phyloP scores from a whole-genome alignment of 2,113 vertebrate species.

The Pseudonaja textilis region DNA sequence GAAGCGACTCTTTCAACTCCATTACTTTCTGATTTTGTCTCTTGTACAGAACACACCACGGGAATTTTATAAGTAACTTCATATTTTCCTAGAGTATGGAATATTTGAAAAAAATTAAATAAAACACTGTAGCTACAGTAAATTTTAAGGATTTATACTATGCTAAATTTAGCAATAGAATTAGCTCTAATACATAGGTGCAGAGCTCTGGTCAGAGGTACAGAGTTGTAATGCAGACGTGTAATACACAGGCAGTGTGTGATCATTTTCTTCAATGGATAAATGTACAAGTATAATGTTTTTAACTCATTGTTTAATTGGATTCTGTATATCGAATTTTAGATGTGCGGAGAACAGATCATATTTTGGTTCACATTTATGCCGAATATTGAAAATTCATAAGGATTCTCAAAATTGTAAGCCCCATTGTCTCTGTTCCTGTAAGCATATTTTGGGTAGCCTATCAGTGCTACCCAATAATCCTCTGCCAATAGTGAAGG shows the following conservation, averaged over 20 bases:
- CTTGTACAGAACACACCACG: background rate
- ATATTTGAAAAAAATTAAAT: background rate
- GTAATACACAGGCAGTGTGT: background rate
- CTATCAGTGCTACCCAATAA: background rate
- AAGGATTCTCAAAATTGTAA: background rate
- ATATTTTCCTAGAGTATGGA: conserved; percentile 59
- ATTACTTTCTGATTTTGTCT: conserved; percentile 15
- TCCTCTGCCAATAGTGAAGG: background rate
- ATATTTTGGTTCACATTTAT: background rate
- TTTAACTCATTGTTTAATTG: background rate
- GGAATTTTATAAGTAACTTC: conserved; percentile 41
- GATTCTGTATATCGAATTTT: background rate
- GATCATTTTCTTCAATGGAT: background rate
- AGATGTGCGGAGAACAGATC: background rate
- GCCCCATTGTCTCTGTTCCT: background rate
- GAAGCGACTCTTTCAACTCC: background rate
- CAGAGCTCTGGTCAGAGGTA: background rate
- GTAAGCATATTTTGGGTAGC: background rate
- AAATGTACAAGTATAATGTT: background rate
- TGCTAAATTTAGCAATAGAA: background rate
- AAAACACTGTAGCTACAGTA: background rate
- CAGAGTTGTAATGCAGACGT: background rate
- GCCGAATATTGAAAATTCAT: background rate
- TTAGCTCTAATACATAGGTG: background rate
- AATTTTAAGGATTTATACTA: background rate